Conservation (phyloP, 2,113 vertebrate species). For the Dicrurus megarhynchus region DNA sequence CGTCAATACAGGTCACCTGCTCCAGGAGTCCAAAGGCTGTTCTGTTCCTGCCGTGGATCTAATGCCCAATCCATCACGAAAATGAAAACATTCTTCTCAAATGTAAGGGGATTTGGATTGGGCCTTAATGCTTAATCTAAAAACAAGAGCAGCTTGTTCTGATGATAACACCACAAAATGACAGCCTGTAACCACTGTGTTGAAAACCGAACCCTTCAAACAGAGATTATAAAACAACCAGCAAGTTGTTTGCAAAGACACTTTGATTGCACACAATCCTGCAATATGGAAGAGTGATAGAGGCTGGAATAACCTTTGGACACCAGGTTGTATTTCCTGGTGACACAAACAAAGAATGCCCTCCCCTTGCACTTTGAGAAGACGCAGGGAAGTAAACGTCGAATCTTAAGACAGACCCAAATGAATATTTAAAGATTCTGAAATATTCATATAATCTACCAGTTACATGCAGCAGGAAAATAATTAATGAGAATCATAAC, state of each 20-base stretch:
- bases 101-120: conserved; percentile 17
- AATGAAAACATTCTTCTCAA: conserved; percentile 12
- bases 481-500: background rate
- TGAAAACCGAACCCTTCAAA: accelerated
- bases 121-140: background rate
- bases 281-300: background rate
- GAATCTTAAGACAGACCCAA: background rate
- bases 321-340: background rate
- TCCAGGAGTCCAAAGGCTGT: background rate
- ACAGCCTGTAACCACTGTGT: background rate
- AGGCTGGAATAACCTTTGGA: conserved; percentile 26
- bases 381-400: background rate
- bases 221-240: background rate
- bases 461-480: background rate
- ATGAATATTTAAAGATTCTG: background rate
- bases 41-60: background rate
- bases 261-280: background rate
- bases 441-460: background rate
- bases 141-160: conserved; percentile 46
- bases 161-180: background rate
- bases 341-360: background rate
- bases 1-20: background rate
- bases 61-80: background rate
- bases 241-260: background rate
- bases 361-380: background rate